Evolutionary conservation across 2,888 invertebrate genomes (phyloP), one percentile per base, ranked within the genome.

Genomic region (Eristalis arbustorum): DNA sequence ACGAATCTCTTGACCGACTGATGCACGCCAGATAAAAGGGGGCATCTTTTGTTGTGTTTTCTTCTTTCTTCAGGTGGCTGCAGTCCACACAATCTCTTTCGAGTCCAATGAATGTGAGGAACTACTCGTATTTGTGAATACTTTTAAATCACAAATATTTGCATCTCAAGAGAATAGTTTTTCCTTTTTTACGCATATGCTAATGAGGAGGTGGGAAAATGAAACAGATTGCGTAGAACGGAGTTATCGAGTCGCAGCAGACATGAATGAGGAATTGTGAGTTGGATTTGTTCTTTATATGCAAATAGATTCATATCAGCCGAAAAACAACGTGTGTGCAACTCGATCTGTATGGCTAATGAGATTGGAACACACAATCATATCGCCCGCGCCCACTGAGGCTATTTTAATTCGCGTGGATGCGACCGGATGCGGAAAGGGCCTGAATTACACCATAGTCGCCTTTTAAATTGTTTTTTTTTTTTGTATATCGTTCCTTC

Each of bases 391-490:
- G 10, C 49, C 49, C 28, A 23, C 69, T 62, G 62, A 8, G 1
- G 42, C 49, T 18, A 74, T 74, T 74, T 57, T 57, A 66, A 74
- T 74, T 74, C 64, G 57, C 64, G 57, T 74, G 68, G 25, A 66
- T 8, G 31, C 18, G 40, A 66, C 31, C 75, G 66, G 66, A 75
- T 67, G 22, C 25, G 31, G 11, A 31, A 57, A 34, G 49, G 49
- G 18, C 28, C 23, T 49, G 28, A 67, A 40, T n/a, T 4, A 22
- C 56, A 31, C 25, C 25, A 3, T 25, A 25, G 25, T 25, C 25
- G 25, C 25, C 25, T 25, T 25, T 25, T 25, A 3, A 25, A 2
- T 25, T 25, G 28, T 31, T 67, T 42, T 14, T 14, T n/a, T 4
- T 42, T 42, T 42, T 42, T 42, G n/a, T n/a, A 0, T 42, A n/a